Percentiles rank a stretch among this genome's conserved stretches.
Evolutionary conservation across 2,113 vertebrate species (phyloP).

Genomic region (Ondatra zibethicus): DNA sequence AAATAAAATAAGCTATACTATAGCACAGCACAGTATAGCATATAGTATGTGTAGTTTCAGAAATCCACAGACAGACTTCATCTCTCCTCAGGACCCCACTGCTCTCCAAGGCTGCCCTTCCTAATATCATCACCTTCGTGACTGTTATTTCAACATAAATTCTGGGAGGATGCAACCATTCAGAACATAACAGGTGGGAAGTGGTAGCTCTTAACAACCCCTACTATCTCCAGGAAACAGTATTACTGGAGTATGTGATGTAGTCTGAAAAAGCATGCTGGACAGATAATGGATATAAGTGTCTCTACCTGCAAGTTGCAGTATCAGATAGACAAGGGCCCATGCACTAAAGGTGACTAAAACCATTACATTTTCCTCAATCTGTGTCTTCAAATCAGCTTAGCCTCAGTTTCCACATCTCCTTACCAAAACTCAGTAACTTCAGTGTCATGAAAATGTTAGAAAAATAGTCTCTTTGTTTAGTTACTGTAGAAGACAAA

Average conservation of each 20-base stretch:
- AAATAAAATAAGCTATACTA: neutral
- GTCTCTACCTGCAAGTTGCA: neutral
- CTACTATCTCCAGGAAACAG: neutral
- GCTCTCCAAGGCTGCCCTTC: neutral
- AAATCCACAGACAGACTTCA: neutral
- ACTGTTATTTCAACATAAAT: neutral
- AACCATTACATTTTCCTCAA: neutral
- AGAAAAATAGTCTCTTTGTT: conserved; percentile 6
- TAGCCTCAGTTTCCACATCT: conserved; percentile 8
- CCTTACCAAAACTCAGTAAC: conserved; percentile 30
- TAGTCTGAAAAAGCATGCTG: neutral
- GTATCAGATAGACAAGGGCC: neutral
- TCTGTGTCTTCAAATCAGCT: neutral
- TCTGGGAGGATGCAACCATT: neutral
- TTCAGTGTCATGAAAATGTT: conserved; percentile 40
- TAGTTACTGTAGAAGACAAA: conserved; percentile 12
- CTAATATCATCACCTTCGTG: neutral
- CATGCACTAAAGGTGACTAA: neutral
- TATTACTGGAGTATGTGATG: neutral
- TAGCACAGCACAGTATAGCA: neutral
- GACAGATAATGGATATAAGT: neutral
- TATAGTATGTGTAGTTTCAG: neutral
- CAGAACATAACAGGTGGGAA: neutral
- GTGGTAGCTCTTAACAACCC: conserved; percentile 11
- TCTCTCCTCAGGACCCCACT: neutral